A percentile compares a stretch with the other conserved stretches of the same genome.
Evolutionary conservation across 2,797 vertebrate genomes (phyloP).

Genomic region (Knipowitschia caucasica): DNA sequence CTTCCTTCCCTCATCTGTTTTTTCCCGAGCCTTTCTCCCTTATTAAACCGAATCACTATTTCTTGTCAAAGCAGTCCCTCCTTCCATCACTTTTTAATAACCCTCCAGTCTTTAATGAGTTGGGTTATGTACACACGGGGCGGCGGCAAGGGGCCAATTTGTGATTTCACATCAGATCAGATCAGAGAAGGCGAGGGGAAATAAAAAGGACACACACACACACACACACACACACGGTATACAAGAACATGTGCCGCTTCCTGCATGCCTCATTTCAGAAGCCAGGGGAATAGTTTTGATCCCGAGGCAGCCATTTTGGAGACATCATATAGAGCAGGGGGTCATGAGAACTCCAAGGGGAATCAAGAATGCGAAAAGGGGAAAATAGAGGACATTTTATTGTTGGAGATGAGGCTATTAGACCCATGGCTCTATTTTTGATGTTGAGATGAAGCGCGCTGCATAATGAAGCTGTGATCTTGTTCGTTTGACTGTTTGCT

Average conservation of each 20-base stretch:
- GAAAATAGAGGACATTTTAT: constrained; percentile 46
- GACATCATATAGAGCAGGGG: constrained; percentile 54
- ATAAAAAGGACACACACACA: constrained; percentile 22
- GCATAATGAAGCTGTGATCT: neutral
- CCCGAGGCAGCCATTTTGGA: constrained; percentile 65
- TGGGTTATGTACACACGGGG: constrained; percentile 75
- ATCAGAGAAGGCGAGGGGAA: constrained; percentile 60
- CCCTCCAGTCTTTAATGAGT: constrained; percentile 76
- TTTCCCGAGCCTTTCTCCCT: constrained; percentile 42
- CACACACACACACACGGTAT: constrained; percentile 9
- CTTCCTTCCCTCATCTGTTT: constrained; percentile 37
- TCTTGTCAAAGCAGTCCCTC: constrained; percentile 66
- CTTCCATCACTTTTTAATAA: constrained; percentile 78
- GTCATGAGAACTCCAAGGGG: constrained; percentile 44
- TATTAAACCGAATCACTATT: constrained; percentile 68
- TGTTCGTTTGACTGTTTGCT: neutral
- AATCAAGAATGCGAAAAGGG: constrained; percentile 27
- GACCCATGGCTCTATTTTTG: constrained; percentile 15
- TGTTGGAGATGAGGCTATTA: constrained; percentile 38
- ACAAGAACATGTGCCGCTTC: constrained; percentile 18
- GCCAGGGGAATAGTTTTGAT: constrained; percentile 62
- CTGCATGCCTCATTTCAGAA: constrained; percentile 37
- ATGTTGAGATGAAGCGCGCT: neutral
- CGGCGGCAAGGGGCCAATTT: constrained; percentile 74
- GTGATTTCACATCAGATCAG: constrained; percentile 74